Percentiles rank a stretch among this genome's conserved stretches.
phyloP scores from a whole-genome alignment of 1,140 invertebrate genomes.

The Spodoptera litura region DNA sequence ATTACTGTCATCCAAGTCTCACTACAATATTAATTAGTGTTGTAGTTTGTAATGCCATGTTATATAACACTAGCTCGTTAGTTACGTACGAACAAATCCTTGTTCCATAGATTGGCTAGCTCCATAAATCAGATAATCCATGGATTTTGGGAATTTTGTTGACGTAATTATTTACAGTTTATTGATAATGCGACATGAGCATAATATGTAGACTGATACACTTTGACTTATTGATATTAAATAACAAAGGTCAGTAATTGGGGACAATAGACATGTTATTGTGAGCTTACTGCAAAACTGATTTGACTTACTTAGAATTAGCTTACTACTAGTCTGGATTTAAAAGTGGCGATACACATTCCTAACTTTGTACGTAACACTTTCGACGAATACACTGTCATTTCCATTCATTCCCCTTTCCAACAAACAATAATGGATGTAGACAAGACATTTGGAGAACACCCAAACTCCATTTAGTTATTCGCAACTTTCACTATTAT shows the following conservation, averaged over 20 bases:
- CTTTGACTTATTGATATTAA: too few relatives aligned
- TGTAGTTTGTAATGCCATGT: background rate
- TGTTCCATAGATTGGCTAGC: background rate
- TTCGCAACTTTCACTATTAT: constrained; percentile 1
- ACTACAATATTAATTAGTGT: background rate
- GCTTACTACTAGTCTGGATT: too few relatives aligned
- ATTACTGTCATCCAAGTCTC: background rate
- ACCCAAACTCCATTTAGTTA: constrained; percentile 7
- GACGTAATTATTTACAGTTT: background rate
- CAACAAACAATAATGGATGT: background rate
- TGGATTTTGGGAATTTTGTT: background rate
- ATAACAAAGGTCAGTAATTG: too few relatives aligned
- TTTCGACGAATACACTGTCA: background rate
- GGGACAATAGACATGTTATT: too few relatives aligned
- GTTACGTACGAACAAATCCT: background rate
- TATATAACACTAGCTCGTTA: background rate
- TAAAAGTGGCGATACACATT: background rate
- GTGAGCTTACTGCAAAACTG: too few relatives aligned
- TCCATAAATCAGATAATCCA: background rate
- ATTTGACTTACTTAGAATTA: too few relatives aligned
- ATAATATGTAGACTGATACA: too few relatives aligned
- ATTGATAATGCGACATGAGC: too few relatives aligned
- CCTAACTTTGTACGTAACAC: background rate
- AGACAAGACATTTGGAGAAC: constrained; percentile 22
- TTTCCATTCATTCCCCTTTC: background rate